Base-by-base conservation (phyloP, 1,140 invertebrate genomes). In the Drosophila pseudoananassae region DNA sequence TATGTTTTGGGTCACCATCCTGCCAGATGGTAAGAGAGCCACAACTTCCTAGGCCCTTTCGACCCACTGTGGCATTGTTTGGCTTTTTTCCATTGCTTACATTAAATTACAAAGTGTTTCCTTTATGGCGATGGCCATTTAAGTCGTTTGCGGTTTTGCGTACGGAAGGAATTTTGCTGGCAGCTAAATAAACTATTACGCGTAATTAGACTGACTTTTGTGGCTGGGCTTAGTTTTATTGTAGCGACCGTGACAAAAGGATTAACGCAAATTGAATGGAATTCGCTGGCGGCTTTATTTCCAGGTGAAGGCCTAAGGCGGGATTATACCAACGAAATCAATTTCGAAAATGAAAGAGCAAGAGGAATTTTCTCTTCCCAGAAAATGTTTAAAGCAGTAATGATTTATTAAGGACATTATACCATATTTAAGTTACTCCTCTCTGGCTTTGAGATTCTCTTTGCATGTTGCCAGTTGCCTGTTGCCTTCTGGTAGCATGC, bases 251-350 rank as follows among this genome's bases (percentile, higher is more conserved):
- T 74, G 63, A 59, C 59, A 47, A 76, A 66, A 70, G 72, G 66
- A 85, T 84, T 80, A 69, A 31, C 55, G 61, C 20, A 80, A 85
- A 83, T 80, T 83, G 64, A 85, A 80, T 85, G 50, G 65, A 71
- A 60, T 29, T 53, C 51, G 36, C 51, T 51, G 9, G 1, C 1
- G 36, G 36, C 36, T 9, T 10, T 45, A 23, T 14, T 49, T 0
- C 23, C 31, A 66, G 63, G 63, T 64, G 27, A 33, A 5, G 17
- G 17, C 43, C 15, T 10, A 1, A 12, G 10, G 43, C 15, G 17
- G 10, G 17, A 2, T 46, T 20, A 46, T 9, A 17, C 43, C 8
- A 1, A 2, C n/a, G 17, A 23, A 46, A 46, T 20, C 43, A 46
- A 46, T 46, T 46, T 46, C 15, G 15, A 20, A 46, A 17, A 46